These are phyloP conservation scores for Accipiter cooperii DNA, from an alignment of 2,113 vertebrate species.

Conservation along the genomic window DNA sequence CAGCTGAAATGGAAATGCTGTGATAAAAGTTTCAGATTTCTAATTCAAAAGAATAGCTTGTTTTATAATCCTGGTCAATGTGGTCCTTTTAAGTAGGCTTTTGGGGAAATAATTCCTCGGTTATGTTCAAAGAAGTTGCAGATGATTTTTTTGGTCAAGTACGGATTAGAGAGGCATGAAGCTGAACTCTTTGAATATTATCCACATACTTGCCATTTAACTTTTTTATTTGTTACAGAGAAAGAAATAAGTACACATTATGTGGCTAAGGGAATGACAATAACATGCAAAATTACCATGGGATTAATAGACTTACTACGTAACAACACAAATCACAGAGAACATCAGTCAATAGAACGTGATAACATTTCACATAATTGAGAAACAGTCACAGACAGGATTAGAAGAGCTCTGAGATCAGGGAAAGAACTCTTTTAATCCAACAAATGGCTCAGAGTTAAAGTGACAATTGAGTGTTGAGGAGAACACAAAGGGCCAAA, in stretches of 20 bases:
- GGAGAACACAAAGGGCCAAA: neutral
- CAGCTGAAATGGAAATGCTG: neutral
- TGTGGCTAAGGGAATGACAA: neutral
- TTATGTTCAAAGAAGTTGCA: neutral
- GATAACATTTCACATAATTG: constrained; percentile 16
- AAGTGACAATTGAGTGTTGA: constrained; percentile 43
- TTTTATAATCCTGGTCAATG: neutral
- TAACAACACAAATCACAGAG: neutral
- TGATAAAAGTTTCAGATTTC: neutral
- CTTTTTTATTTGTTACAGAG: neutral
- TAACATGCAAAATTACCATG: neutral
- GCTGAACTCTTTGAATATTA: neutral
- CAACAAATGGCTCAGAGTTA: constrained; percentile 22
- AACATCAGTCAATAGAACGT: constrained; percentile 1
- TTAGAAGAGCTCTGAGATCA: constrained; percentile 40
- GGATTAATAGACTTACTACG: neutral
- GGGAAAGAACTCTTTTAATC: constrained; percentile 29
- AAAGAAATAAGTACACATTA: neutral
- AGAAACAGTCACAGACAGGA: constrained; percentile 9
- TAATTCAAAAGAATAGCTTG: neutral
- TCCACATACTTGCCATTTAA: neutral
- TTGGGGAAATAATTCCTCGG: neutral
- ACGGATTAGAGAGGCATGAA: neutral
- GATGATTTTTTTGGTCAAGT: neutral
- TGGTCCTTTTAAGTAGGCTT: neutral